Conservation (phyloP, 2,113 vertebrate genomes). For the Scortum barcoo region DNA sequence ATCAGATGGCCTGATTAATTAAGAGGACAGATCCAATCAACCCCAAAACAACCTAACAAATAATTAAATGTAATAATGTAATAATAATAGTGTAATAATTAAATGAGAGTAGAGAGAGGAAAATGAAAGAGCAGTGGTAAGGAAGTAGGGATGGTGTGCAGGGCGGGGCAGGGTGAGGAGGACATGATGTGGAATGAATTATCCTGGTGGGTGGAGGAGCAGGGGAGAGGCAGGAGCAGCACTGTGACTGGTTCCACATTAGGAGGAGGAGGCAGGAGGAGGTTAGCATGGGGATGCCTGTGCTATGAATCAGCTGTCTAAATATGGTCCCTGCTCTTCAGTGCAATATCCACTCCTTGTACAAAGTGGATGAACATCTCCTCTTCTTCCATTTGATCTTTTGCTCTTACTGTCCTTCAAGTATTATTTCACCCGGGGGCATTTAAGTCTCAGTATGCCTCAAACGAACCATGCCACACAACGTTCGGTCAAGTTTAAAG, state of each 20-base stretch:
- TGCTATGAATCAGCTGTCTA: constrained; percentile 81
- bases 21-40: neutral
- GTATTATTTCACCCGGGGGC: neutral
- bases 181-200: constrained; percentile 39
- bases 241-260: constrained; percentile 58
- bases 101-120: neutral
- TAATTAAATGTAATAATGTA: too few species aligned
- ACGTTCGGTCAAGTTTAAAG: neutral
- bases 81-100: neutral
- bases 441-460: neutral
- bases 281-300: constrained; percentile 66
- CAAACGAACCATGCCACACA: neutral
- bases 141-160: constrained; percentile 9
- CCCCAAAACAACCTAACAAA: neutral
- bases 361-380: constrained; percentile 27
- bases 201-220: constrained; percentile 40
- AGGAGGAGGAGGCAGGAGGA: constrained; percentile 51
- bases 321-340: constrained; percentile 69
- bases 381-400: constrained; percentile 31
- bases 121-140: neutral
- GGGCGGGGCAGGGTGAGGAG: constrained; percentile 31
- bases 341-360: constrained; percentile 58
- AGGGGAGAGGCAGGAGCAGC: constrained; percentile 42
- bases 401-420: neutral
- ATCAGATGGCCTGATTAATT: neutral